phyloP scores from a whole-genome alignment of 2,888 invertebrate genomes.

The Hybos culiciformis region DNA sequence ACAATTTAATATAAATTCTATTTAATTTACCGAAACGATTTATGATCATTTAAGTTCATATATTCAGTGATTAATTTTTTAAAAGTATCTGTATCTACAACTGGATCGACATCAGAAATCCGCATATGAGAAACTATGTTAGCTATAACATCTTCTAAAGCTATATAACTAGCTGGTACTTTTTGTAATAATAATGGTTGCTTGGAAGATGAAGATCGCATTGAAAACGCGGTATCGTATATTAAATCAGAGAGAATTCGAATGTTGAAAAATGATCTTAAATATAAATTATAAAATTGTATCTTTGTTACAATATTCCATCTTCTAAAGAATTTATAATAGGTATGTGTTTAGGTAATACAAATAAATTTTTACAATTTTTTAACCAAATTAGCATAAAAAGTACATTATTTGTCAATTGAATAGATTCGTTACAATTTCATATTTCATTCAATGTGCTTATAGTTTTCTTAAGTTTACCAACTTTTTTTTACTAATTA shows the following conservation, averaged over 20 bases:
- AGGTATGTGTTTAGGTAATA: too few species aligned
- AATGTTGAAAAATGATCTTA: conserved; percentile 75
- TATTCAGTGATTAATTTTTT: conserved; percentile 34
- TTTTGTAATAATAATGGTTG: conserved; percentile 83
- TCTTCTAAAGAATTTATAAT: too few species aligned
- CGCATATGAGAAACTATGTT: conserved; percentile 65
- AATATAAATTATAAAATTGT: too few species aligned
- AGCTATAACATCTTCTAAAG: conserved; percentile 83
- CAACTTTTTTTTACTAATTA: too few species aligned
- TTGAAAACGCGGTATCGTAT: conserved; percentile 84
- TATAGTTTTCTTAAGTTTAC: too few species aligned
- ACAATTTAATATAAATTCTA: neutral
- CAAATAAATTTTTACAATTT: too few species aligned
- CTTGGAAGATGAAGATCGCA: conserved; percentile 82
- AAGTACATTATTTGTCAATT: too few species aligned
- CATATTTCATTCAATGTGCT: too few species aligned
- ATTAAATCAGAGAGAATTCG: conserved; percentile 79
- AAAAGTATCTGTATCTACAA: conserved; percentile 70
- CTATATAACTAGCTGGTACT: conserved; percentile 90
- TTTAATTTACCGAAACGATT: conserved; percentile 24
- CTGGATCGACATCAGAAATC: conserved; percentile 59
- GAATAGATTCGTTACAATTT: too few species aligned
- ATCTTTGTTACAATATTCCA: too few species aligned
- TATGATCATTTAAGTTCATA: conserved; percentile 34
- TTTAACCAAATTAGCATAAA: too few species aligned